Conservation (phyloP, 2,113 vertebrate genomes). For the Enhydra lutris region DNA sequence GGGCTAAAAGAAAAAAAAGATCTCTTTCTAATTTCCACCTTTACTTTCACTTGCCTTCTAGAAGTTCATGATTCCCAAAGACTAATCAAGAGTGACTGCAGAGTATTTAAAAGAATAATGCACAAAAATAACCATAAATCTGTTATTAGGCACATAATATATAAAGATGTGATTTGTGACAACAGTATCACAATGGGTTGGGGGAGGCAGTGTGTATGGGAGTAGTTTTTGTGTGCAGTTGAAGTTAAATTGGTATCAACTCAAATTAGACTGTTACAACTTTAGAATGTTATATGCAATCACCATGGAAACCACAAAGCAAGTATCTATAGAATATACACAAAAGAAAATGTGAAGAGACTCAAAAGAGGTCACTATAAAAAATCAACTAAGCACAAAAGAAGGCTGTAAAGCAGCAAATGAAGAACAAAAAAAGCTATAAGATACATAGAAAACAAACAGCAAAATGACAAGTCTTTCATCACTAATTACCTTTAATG, state of each 20-base stretch:
- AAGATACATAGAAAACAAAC: background rate
- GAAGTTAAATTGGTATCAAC: background rate
- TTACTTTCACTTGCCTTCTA: background rate
- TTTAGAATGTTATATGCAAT: background rate
- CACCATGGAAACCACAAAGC: background rate
- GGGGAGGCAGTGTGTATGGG: background rate
- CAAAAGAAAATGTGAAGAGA: background rate
- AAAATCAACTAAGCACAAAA: background rate
- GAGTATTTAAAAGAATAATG: background rate
- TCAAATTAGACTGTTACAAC: background rate
- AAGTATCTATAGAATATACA: background rate
- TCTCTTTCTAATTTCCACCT: background rate
- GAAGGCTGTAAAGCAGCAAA: background rate
- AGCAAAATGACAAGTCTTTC: background rate
- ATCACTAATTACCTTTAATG: background rate
- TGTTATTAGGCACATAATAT: background rate
- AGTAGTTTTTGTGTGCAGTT: background rate
- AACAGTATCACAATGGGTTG: background rate
- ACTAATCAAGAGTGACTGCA: background rate
- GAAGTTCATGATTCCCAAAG: background rate
- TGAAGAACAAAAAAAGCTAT: background rate
- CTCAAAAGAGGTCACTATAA: background rate
- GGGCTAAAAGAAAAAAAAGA: background rate
- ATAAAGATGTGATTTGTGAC: background rate
- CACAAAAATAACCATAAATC: background rate